Evolutionary conservation across 2,113 vertebrate genomes (phyloP).

Genomic region (Calidris pygmaea): DNA sequence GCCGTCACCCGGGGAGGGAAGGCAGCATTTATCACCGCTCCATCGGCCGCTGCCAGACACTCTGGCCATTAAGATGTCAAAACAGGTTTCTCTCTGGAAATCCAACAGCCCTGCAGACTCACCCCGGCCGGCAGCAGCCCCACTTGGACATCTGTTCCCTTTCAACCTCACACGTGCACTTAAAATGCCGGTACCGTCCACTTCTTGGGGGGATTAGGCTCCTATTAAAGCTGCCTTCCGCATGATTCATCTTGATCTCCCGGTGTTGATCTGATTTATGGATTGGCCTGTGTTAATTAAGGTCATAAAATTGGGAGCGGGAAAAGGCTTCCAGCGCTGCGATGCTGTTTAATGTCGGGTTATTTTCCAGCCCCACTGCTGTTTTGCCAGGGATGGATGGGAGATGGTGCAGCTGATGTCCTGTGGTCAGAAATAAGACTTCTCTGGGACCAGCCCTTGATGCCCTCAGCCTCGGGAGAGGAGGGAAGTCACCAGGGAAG

Average conservation of each 20-base stretch:
- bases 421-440: not conserved
- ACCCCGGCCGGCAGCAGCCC: conserved; percentile 12
- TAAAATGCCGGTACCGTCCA: conserved; percentile 35
- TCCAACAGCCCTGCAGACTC: conserved; percentile 13
- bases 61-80: conserved; percentile 59
- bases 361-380: not conserved
- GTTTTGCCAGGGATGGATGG: not conserved
- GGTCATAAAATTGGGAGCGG: conserved; percentile 50
- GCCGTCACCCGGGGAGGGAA: not conserved
- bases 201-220: conserved; percentile 47
- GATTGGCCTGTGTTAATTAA: conserved; percentile 54
- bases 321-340: conserved; percentile 54
- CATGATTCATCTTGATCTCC: conserved; percentile 53
- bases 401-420: not conserved
- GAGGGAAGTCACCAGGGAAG: not conserved
- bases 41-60: not conserved
- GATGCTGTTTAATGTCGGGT: not conserved
- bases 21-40: conserved; percentile 21
- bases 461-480: not conserved
- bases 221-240: conserved; percentile 31
- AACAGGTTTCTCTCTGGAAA: conserved; percentile 60
- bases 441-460: not conserved
- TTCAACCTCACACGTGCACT: conserved; percentile 58
- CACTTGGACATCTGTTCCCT: conserved; percentile 57
- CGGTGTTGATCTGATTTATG: conserved; percentile 67